Conservation (phyloP, 1,140 invertebrate species). For the Pogonomyrmex californicus region DNA sequence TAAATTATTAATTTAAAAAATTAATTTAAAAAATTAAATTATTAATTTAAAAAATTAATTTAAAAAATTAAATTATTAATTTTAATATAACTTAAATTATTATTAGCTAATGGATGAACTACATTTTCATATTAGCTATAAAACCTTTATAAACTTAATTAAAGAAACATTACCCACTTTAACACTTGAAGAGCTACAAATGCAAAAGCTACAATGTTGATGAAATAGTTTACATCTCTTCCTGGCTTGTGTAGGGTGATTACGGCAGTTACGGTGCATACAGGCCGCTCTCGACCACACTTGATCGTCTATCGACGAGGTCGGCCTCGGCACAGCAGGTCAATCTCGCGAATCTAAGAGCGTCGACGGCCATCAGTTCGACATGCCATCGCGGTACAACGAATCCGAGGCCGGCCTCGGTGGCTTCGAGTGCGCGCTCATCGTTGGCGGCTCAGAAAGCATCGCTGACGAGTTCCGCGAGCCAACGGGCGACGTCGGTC, state of each 20-base stretch:
- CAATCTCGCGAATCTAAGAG: slow-evolving; percentile 85
- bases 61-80: not conserved
- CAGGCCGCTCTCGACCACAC: slow-evolving; percentile 86
- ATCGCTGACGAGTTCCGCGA: slow-evolving; percentile 82
- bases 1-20: not conserved
- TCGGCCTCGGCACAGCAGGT: slow-evolving; percentile 85
- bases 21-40: not conserved
- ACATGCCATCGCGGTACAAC: slow-evolving; percentile 81
- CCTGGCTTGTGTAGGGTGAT: slow-evolving; percentile 80
- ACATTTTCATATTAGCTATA: too few relatives aligned
- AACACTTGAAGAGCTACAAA: not conserved
- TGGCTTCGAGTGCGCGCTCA: slow-evolving; percentile 82
- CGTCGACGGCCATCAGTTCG: slow-evolving; percentile 86
- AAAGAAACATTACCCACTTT: too few relatives aligned
- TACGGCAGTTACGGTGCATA: slow-evolving; percentile 87
- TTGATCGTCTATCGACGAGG: slow-evolving; percentile 85
- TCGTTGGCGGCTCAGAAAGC: slow-evolving; percentile 82
- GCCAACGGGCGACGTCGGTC: slow-evolving; percentile 90
- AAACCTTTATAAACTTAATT: too few relatives aligned
- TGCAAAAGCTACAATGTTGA: too few relatives aligned
- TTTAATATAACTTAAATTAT: not conserved
- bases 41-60: not conserved
- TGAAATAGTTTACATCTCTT: not conserved
- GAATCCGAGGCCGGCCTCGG: slow-evolving; percentile 83
- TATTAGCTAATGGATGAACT: too few relatives aligned